Evolutionary conservation across 64 coral and sea anemone genomes (phyloP), one percentile per base, ranked within the genome.

Genomic region (Acropora tenuis): DNA sequence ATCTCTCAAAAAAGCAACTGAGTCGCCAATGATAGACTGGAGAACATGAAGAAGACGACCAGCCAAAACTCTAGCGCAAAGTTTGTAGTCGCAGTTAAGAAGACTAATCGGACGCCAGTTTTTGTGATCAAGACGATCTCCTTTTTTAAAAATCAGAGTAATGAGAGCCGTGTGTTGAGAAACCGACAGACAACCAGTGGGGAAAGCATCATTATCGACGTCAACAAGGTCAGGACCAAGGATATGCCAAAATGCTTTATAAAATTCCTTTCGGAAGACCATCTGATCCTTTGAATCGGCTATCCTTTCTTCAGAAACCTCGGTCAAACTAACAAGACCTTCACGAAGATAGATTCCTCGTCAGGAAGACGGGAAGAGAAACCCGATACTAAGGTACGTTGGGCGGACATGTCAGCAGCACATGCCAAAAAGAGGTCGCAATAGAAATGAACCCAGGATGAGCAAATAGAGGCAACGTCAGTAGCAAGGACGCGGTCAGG

Each of bases 181-280:
- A 4, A 4, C 1, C 0, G 76, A 59, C 1, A 93, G 9, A 15
- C 5, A 30, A 0, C 69, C 84, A 59, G 16, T 43, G 5, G 50
- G 15, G 4, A 57, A 58, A 8, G 60, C 11, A 45, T 8, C 15
- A 63, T 88, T 93, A 17, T 81, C 40, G 3, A 80, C 68, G 5
- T 47, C 40, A 12, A 88, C 77, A 0, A 88, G 47, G 15, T 93
- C 85, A 8, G n/a, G 7, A 1, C 78, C 85, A 6, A 81, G 4
- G 18, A 50, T 30, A 3, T 79, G 17, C 86, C 85, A 88, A 41
- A 88, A 89, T 0, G 13, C 1, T 0, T 8, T 0, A 67, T 88
- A 88, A 58, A 93, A 93, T 55, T 93, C 92, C 7, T 55, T 55
- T 74, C 0, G 92, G 85, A 10, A 88, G 78, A 0, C 86, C 92